phyloP scores from a whole-genome alignment of 2,888 invertebrate species.

The Plebejus anna region DNA sequence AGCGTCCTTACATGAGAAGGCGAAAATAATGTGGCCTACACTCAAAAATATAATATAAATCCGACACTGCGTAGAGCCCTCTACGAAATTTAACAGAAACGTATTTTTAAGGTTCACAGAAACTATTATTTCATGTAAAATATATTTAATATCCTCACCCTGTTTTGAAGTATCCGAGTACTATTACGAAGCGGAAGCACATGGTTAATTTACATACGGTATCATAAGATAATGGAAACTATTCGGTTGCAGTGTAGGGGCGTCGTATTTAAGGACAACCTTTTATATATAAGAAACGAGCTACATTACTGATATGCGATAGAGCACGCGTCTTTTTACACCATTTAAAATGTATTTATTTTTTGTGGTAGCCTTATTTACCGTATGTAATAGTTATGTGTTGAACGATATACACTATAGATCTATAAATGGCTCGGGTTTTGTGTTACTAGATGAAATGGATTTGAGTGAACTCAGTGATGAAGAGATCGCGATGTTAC shows the following conservation, averaged over 20 bases:
- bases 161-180: background rate
- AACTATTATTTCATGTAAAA: background rate
- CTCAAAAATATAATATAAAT: no score
- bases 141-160: background rate
- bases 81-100: background rate
- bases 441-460: conserved; percentile 32
- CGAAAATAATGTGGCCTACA: no score
- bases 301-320: background rate
- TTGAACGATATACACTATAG: conserved; percentile 42
- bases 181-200: conserved; percentile 4
- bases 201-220: conserved; percentile 23
- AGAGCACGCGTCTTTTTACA: conserved; percentile 17
- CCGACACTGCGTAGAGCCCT: background rate
- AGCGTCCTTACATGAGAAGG: no score
- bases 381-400: conserved; percentile 42
- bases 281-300: conserved; percentile 24
- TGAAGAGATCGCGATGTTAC: conserved; percentile 39
- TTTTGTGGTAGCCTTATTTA: conserved; percentile 31
- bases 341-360: conserved; percentile 30
- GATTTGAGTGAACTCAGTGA: conserved; percentile 32
- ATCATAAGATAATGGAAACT: conserved; percentile 22
- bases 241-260: conserved; percentile 24
- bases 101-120: background rate
- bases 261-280: conserved; percentile 24
- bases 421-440: conserved; percentile 30